Evolutionary conservation across 2,797 vertebrate genomes (phyloP).

Genomic region (Bovichtus diacanthus): DNA sequence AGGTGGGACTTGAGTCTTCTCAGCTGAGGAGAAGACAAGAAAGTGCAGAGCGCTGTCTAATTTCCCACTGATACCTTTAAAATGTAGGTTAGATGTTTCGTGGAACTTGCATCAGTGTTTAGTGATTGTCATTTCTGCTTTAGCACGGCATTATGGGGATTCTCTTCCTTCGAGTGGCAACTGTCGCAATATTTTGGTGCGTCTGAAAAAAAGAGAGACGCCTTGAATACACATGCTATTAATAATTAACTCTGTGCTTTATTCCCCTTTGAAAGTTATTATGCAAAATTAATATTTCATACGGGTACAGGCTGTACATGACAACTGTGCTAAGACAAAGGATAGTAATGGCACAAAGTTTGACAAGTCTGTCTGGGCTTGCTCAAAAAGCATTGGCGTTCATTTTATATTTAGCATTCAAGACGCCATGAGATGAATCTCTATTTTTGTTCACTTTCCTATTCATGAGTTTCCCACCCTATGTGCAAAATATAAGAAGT

Average conservation of each 20-base stretch:
- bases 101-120: constrained; percentile 73
- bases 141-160: constrained; percentile 67
- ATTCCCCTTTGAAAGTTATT: constrained; percentile 89
- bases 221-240: constrained; percentile 89
- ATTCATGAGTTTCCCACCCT: constrained; percentile 75
- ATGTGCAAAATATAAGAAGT: constrained; percentile 62
- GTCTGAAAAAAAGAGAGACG: constrained; percentile 79
- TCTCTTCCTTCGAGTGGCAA: constrained; percentile 79
- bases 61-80: constrained; percentile 55
- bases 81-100: constrained; percentile 79
- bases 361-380: constrained; percentile 85
- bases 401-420: constrained; percentile 83
- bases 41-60: neutral
- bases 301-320: constrained; percentile 85
- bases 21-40: neutral
- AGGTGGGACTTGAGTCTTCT: constrained; percentile 12
- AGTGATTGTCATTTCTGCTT: constrained; percentile 58
- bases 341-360: constrained; percentile 84
- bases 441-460: constrained; percentile 80
- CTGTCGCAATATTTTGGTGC: constrained; percentile 84
- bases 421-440: constrained; percentile 71
- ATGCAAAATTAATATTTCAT: constrained; percentile 90
- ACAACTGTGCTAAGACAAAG: constrained; percentile 87
- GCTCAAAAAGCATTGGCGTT: constrained; percentile 82
- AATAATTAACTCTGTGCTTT: constrained; percentile 89